Evolutionary conservation across 2,888 invertebrate species (phyloP).

Genomic region (Seladonia tumulorum): DNA sequence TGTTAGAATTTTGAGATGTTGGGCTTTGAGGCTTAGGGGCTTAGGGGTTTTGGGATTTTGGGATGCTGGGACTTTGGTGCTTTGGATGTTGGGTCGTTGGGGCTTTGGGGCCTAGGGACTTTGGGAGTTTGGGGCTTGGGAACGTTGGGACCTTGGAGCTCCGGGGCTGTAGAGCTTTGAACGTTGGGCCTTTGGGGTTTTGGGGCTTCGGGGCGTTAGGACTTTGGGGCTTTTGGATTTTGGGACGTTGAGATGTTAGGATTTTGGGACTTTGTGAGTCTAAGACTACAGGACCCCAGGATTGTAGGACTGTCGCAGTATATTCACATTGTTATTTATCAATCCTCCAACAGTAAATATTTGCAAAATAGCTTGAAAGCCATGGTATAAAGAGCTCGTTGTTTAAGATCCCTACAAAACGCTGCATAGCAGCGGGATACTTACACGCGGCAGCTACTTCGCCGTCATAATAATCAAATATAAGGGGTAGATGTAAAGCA

Average conservation of each 20-base stretch:
- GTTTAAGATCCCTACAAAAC: neutral
- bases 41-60: no score
- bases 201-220: no score
- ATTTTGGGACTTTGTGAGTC: rapidly evolving
- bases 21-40: no score
- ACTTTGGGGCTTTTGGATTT: neutral
- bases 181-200: neutral
- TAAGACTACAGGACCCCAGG: no score
- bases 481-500: conserved; percentile 4
- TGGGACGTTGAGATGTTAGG: rapidly evolving
- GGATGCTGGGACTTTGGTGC: no score
- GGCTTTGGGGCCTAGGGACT: no score
- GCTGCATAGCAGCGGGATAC: neutral
- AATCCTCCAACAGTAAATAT: neutral
- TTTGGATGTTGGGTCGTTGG: no score
- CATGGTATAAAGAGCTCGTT: neutral
- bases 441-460: neutral
- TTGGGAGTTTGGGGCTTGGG: no score
- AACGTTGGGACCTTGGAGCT: no score
- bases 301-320: neutral
- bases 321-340: neutral
- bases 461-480: neutral
- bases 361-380: neutral
- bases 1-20: no score
- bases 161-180: no score